A percentile compares a stretch with the other conserved stretches of the same genome.
These are phyloP conservation scores for Protobothrops mucrosquamatus DNA, from an alignment of 2,113 vertebrate species.

Conservation along the genomic window DNA sequence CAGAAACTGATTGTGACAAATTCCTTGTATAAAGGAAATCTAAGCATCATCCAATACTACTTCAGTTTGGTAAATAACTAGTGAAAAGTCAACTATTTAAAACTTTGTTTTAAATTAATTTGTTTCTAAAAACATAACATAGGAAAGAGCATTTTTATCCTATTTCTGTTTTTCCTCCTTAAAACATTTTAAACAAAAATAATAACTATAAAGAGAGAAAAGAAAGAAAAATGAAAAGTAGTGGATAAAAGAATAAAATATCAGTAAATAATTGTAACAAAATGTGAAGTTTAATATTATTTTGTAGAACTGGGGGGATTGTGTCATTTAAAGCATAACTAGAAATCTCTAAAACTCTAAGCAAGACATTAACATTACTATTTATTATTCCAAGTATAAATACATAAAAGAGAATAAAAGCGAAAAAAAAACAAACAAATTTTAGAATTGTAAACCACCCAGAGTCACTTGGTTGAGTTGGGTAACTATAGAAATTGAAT, in stretches of 20 bases:
- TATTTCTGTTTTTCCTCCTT: background rate
- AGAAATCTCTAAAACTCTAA: background rate
- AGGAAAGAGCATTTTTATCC: constrained; percentile 24
- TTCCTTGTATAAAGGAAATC: background rate
- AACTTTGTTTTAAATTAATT: background rate
- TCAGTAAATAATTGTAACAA: background rate
- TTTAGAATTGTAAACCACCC: background rate
- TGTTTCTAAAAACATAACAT: background rate
- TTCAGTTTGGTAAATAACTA: constrained; percentile 4
- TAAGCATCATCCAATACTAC: background rate
- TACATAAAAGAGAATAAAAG: background rate
- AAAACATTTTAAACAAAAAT: background rate
- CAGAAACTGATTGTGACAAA: background rate
- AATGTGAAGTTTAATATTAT: background rate
- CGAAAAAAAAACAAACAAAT: background rate
- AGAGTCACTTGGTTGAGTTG: background rate
- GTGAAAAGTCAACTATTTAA: background rate
- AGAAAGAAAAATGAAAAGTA: background rate
- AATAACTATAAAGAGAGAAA: background rate
- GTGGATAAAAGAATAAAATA: background rate
- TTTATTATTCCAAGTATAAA: background rate
- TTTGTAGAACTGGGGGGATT: background rate
- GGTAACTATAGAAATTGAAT: background rate
- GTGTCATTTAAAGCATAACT: background rate
- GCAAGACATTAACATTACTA: background rate